Evolutionary conservation across 2,797 vertebrate genomes (phyloP), one percentile per base, ranked within the genome.

Genomic region (Danio jaintianensis): DNA sequence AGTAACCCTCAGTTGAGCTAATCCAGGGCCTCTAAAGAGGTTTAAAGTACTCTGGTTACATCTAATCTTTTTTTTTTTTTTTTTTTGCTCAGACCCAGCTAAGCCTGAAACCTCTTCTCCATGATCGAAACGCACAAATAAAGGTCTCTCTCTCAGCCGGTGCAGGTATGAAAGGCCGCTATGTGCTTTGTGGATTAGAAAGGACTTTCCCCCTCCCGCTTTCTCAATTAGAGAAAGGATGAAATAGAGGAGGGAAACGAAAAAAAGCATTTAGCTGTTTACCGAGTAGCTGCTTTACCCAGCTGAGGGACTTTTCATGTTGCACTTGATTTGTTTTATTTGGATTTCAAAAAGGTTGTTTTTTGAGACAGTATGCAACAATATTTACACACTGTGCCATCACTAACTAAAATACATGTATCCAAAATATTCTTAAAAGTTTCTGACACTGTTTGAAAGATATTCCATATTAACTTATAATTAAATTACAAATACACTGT

Each of bases 1-100:
- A 94, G 88, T 87, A 91, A 86, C 88, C 89, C 88, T 89, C 91
- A 92, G 86, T 90, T 85, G 82, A 83, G 82, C 91, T 97, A 97
- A 99, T 98, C 97, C 96, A 93, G 86, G 89, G 91, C 92, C 94
- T 93, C 95, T 93, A 93, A 96, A 93, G 94, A 93, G 95, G 95
- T 96, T 98, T 97, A 98, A 94, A 93, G 94, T 93, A 94, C 98
- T 99, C 96, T 90, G 92, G 97, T 98, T 99, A 97, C 97, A 97
- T 92, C 93, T 98, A 98, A 98, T 98, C 97, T 97, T 85, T 29
- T 29, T 29, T 29, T 29, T 29, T n/a, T n/a, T n/a, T 29, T 29
- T 29, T 29, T 29, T 93, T 95, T 95, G 96, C 94, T 94, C 93
- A 96, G 95, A 90, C 92, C 91, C 88, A 92, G 90, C 89, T 90